These are phyloP conservation scores for Atta colombica DNA, from an alignment of 1,140 invertebrate genomes.

Conservation along the genomic window DNA sequence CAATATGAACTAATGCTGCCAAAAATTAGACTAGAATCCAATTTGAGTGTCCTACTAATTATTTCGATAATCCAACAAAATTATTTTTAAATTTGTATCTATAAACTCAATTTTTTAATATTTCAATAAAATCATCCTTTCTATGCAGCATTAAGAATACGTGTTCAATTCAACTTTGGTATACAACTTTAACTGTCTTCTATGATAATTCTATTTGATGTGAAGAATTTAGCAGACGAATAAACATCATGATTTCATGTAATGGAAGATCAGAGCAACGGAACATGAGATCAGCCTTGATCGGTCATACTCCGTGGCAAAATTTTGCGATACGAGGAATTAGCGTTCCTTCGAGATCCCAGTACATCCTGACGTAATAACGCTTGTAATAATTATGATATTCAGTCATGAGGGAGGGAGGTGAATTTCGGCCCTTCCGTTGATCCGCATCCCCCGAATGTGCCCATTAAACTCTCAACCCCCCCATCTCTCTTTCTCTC, in stretches of 20 bases:
- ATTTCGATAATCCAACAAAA: too few relatives aligned
- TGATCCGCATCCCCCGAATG: conserved; percentile 28
- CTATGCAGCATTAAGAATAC: background rate
- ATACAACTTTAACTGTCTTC: background rate
- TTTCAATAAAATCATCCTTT: too few relatives aligned
- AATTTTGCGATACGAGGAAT: conserved; percentile 37
- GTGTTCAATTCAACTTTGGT: conserved; percentile 14
- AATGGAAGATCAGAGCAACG: background rate
- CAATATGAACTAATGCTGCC: too few relatives aligned
- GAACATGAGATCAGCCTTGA: background rate
- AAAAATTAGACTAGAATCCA: too few relatives aligned
- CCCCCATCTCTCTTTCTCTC: conserved; percentile 46
- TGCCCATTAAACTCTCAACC: background rate
- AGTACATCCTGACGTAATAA: conserved; percentile 69
- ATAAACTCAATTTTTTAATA: too few relatives aligned
- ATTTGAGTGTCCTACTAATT: too few relatives aligned
- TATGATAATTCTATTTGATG: background rate
- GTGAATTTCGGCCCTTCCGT: conserved; percentile 67
- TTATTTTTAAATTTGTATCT: too few relatives aligned
- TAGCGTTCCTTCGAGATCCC: conserved; percentile 65
- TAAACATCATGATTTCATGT: background rate
- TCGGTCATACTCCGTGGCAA: background rate
- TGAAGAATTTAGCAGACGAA: background rate
- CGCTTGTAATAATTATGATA: conserved; percentile 84
- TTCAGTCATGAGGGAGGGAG: conserved; percentile 66